Evolutionary conservation across 2,113 vertebrate genomes (phyloP), one percentile per base, ranked within the genome.

Genomic region (Phrynocephalus versicolor): DNA sequence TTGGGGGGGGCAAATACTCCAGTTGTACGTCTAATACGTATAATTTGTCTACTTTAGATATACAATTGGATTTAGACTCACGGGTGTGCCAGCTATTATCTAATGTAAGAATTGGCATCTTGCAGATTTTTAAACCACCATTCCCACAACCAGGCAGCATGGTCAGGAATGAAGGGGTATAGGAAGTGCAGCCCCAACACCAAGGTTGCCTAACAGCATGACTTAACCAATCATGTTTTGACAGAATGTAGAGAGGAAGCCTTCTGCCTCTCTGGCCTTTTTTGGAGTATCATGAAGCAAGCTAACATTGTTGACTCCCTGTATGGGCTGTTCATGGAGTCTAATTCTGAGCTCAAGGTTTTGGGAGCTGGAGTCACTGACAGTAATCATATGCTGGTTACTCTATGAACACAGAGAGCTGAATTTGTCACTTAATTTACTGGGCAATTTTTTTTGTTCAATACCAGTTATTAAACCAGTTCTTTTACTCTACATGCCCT

Each of bases 401-500:
- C 81, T 84, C 18, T 1, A 69, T 71, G 30, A 86, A 8, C 88
- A 87, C 15, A 41, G 73, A 88, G 85, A 90, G 84, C 80, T 81
- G 0, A 82, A 91, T 64, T 80, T 87, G 57, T 85, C 81, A 87
- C 84, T 71, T 85, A 88, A 89, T 87, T 86, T 87, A 89, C 45
- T 86, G 62, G 3, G 5, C 87, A 10, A 69, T 67, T 94, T n/a
- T n/a, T n/a, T n/a, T n/a, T 81, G 8, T 71, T 89, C 0, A 0
- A 25, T 39, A 83, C 37, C 88, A 57, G 83, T 90, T 62, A 86
- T 89, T 90, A 91, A 94, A 90, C 2, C 16, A 88, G 73, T 4
- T 19, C 65, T 79, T 89, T 90, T 84, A 79, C 69, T 88, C 83
- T 90, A 78, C 30, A 71, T 81, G 85, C 83, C 88, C 73, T 89